phyloP scores from a whole-genome alignment of 2,113 vertebrate species.

The Zonotrichia leucophrys region DNA sequence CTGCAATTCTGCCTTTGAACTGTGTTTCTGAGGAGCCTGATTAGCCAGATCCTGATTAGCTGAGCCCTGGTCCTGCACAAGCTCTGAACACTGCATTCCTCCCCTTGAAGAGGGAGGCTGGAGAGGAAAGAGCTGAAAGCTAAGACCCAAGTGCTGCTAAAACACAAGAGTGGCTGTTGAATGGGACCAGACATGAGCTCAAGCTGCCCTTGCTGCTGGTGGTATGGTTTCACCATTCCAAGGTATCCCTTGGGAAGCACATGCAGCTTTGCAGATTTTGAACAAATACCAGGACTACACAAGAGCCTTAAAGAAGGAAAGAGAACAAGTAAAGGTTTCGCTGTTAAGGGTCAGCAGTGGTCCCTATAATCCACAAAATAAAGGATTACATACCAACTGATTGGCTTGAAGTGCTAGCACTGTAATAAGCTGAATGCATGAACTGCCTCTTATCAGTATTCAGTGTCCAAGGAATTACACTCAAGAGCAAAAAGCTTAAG shows the following conservation, averaged over 20 bases:
- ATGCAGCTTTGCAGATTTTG: neutral
- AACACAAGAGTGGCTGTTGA: fast-evolving
- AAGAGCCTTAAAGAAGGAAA: neutral
- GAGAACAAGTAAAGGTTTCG: neutral
- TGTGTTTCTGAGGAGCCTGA: neutral
- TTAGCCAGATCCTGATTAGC: neutral
- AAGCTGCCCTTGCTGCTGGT: neutral
- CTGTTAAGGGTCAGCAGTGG: neutral
- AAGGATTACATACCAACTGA: conserved; percentile 50
- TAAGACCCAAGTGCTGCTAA: neutral
- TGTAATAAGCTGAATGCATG: neutral
- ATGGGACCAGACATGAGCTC: fast-evolving
- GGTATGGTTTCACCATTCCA: neutral
- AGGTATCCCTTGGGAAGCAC: neutral
- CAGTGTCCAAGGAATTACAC: conserved; percentile 37
- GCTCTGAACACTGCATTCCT: neutral
- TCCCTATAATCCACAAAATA: conserved; percentile 18
- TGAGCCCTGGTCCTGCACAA: neutral
- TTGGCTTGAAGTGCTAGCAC: conserved; percentile 21
- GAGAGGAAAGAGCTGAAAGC: neutral
- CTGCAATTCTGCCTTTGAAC: neutral
- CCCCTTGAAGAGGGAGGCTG: neutral
- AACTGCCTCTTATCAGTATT: conserved; percentile 1
- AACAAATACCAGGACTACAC: neutral
- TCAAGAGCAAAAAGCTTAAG: conserved; percentile 33